phyloP scores from a whole-genome alignment of 2,888 invertebrate species.

The Congeria kusceri region DNA sequence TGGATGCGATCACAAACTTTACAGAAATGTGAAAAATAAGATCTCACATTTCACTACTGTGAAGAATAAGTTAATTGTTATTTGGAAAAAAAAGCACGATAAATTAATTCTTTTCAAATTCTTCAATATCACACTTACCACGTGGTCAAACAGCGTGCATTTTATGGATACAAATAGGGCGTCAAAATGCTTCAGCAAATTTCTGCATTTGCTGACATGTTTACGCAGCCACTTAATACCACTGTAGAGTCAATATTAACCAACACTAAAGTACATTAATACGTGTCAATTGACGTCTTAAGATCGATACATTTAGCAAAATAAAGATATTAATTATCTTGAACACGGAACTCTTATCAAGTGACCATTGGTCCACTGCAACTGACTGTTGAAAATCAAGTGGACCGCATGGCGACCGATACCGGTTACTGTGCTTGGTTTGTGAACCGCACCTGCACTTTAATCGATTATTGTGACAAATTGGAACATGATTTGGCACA shows the following conservation, averaged over 20 bases:
- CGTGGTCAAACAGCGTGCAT: no score
- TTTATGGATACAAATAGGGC: not conserved
- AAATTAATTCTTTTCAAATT: no score
- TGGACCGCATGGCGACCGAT: conserved; percentile 9
- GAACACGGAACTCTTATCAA: conserved; percentile 36
- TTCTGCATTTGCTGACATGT: conserved; percentile 34
- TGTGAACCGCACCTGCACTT: conserved; percentile 7
- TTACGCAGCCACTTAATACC: conserved; percentile 40
- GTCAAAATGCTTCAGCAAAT: conserved; percentile 6
- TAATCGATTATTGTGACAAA: conserved; percentile 1
- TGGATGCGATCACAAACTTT: no score
- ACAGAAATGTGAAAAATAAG: no score
- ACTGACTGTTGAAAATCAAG: conserved; percentile 36
- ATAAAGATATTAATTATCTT: conserved; percentile 42
- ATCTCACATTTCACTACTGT: no score
- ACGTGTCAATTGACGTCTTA: conserved; percentile 50
- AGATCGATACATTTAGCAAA: conserved; percentile 43
- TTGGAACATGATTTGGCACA: no score
- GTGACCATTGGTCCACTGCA: conserved; percentile 11
- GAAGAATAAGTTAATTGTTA: no score
- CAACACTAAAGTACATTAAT: conserved; percentile 58
- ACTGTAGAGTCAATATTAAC: conserved; percentile 41
- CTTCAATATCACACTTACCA: no score
- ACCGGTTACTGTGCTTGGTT: not conserved
- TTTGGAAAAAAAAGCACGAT: no score